Evolutionary conservation across 2,888 invertebrate genomes (phyloP), one percentile per base, ranked within the genome.

Genomic region (Noctua janthe): DNA sequence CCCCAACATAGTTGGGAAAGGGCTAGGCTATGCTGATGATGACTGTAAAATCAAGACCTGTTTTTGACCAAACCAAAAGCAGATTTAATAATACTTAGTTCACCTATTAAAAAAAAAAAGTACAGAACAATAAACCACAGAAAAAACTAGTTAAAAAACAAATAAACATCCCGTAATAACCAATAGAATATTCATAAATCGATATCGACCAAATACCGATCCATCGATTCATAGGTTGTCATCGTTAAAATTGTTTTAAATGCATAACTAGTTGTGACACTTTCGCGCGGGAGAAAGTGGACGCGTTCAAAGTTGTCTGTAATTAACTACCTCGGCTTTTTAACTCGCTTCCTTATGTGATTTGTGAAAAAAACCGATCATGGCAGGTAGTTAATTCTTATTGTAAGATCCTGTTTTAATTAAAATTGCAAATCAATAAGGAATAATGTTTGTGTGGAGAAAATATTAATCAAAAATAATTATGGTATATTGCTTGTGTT

Each of bases 211-310:
- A 23, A 78, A 79, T 73, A 69, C 51, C 73, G 29, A 88, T 76
- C 11, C 43, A 69, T 78, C 69, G 75, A 86, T 86, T 69, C 76
- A 51, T 69, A 64, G 67, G 69, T 73, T 70, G 73, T 43, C 67
- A 83, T 86, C 86, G 82, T 85, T 79, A 82, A 79, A 90, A 87
- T 84, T 79, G 81, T 89, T 87, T 85, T 88, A 80, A 85, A 90
- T 88, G 82, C 87, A 90, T 85, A 90, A 91, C 86, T 80, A 84
- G 89, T 80, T 85, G 85, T 86, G 83, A 86, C 90, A 90, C 91
- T 90, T 90, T 91, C 90, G 69, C 89, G 79, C 70, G 17, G 76
- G 91, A 79, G 91, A 90, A 91, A 90, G 90, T 87, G 86, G 81
- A 85, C 82, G 72, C 80, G 62, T 80, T 87, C 82, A 70, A 83